Evolutionary conservation across 2,797 vertebrate genomes (phyloP).

Genomic region (Echiichthys vipera): DNA sequence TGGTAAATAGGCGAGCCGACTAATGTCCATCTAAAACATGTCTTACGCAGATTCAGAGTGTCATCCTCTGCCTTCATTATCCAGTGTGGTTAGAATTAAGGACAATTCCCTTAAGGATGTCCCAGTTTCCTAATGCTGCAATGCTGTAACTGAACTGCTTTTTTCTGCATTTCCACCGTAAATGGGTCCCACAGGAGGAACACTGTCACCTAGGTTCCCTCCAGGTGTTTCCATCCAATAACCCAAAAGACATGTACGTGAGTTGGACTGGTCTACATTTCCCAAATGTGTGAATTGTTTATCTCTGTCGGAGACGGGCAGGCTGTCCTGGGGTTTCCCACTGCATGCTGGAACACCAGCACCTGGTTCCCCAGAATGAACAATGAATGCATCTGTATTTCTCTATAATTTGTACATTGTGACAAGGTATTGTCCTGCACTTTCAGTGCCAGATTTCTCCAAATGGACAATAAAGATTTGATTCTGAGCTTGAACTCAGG

Average conservation of each 20-base stretch:
- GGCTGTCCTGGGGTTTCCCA: constrained; percentile 38
- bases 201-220: constrained; percentile 22
- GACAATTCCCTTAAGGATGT: constrained; percentile 60
- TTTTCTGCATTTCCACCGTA: constrained; percentile 19
- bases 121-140: constrained; percentile 50
- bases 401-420: constrained; percentile 20
- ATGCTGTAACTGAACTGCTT: constrained; percentile 46
- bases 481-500: constrained; percentile 33
- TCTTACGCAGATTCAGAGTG: constrained; percentile 14
- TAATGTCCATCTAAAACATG: constrained; percentile 5
- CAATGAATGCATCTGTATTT: constrained; percentile 15
- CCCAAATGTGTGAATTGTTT: constrained; percentile 4
- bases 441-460: constrained; percentile 33
- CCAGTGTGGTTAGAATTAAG: constrained; percentile 55
- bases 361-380: constrained; percentile 11
- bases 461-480: constrained; percentile 49
- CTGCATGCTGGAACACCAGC: constrained; percentile 1
- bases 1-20: constrained; percentile 8
- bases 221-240: constrained; percentile 12
- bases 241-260: constrained; percentile 26
- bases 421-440: constrained; percentile 39
- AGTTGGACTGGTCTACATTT: not conserved
- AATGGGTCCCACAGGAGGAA: constrained; percentile 31
- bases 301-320: not conserved
- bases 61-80: constrained; percentile 36